Percentiles rank a stretch among this genome's conserved stretches.
These are phyloP conservation scores for Drosophila virilis DNA, from an alignment of 1,140 invertebrate genomes.

Conservation along the genomic window DNA sequence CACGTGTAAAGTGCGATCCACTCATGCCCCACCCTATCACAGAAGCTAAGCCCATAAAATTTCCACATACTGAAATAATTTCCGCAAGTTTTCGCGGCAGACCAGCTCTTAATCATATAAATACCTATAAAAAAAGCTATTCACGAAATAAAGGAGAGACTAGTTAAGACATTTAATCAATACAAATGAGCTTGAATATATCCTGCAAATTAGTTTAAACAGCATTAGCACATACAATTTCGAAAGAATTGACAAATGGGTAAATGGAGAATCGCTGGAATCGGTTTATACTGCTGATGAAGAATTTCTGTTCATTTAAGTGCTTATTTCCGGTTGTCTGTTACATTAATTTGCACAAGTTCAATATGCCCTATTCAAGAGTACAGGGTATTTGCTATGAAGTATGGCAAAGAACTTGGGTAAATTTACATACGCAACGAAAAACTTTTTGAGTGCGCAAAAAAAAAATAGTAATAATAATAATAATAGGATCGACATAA, in stretches of 20 bases:
- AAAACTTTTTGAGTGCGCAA: conserved; percentile 36
- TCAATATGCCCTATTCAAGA: background rate
- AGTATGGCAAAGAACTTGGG: background rate
- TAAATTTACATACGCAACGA: conserved; percentile 3
- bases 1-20: conserved; percentile 42
- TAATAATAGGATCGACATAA: conserved; percentile 29
- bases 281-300: too few species aligned
- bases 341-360: background rate
- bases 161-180: background rate
- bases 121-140: conserved; percentile 39
- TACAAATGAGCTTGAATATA: background rate
- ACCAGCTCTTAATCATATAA: conserved; percentile 69
- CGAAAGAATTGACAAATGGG: background rate
- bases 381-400: background rate
- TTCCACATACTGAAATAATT: conserved; percentile 68
- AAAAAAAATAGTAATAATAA: conserved; percentile 22
- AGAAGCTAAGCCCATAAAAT: conserved; percentile 39
- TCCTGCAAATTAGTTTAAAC: background rate
- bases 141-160: background rate
- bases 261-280: too few species aligned
- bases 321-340: background rate
- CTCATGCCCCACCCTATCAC: background rate
- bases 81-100: conserved; percentile 44
- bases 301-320: too few species aligned
- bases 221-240: too few species aligned